These are phyloP conservation scores for Macropodus opercularis DNA, from an alignment of 2,797 vertebrate species.

Conservation along the genomic window DNA sequence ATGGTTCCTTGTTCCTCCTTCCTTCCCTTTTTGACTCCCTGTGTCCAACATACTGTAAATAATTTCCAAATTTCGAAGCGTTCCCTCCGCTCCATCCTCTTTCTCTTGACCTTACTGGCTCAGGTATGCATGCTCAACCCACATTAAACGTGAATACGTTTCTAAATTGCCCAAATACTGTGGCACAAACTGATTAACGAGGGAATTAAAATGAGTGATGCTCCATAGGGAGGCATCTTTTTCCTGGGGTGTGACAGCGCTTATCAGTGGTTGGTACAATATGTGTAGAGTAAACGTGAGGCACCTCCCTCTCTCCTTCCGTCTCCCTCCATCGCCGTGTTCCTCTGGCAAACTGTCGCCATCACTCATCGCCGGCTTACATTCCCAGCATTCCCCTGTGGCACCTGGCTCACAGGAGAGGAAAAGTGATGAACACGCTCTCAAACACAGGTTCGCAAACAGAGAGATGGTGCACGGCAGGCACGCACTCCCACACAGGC, in stretches of 20 bases:
- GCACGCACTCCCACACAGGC: slow-evolving; percentile 17
- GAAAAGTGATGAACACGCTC: slow-evolving; percentile 43
- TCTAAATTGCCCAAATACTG: slow-evolving; percentile 42
- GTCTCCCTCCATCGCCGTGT: slow-evolving; percentile 42
- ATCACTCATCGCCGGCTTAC: slow-evolving; percentile 65
- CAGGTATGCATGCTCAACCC: slow-evolving; percentile 25
- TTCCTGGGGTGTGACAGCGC: slow-evolving; percentile 52
- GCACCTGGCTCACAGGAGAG: slow-evolving; percentile 62
- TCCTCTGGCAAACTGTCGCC: slow-evolving; percentile 62
- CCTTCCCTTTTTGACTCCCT: slow-evolving; percentile 22
- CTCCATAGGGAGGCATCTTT: slow-evolving; percentile 38
- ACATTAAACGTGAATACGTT: slow-evolving; percentile 55
- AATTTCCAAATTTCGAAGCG: slow-evolving; percentile 36
- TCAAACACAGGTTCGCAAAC: slow-evolving; percentile 26
- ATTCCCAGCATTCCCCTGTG: slow-evolving; percentile 69
- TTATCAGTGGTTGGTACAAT: slow-evolving; percentile 59
- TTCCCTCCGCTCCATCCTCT: slow-evolving; percentile 33
- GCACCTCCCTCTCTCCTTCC: slow-evolving; percentile 40
- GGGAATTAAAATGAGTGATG: slow-evolving; percentile 61
- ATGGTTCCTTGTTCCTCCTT: slow-evolving; percentile 33
- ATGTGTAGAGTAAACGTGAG: slow-evolving; percentile 48
- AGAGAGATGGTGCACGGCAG: slow-evolving; percentile 26
- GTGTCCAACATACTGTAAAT: slow-evolving; percentile 40
- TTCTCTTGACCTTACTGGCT: slow-evolving; percentile 44
- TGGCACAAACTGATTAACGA: slow-evolving; percentile 60